Evolutionary conservation across 2,113 vertebrate species (phyloP), one percentile per base, ranked within the genome.

Genomic region (Cynoglossus semilaevis): DNA sequence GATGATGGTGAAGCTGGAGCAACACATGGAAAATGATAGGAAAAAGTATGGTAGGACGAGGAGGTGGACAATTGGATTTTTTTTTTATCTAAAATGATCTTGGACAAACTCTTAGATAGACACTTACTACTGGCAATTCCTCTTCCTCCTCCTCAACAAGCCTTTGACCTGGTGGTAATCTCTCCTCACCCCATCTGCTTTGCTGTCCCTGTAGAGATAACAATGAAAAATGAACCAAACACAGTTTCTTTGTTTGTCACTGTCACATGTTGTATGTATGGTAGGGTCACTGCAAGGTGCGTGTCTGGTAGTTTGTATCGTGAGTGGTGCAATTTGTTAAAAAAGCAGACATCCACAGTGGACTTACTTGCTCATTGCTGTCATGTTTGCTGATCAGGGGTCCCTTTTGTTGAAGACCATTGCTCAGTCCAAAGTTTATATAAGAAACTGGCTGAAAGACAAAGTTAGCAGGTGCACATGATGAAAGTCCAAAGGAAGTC

Each of bases 111-210:
- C 16, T 55, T 7, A 68, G 37, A 18, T 9, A 12, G 38, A 47
- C 3, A 37, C 58, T 76, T 36, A 83, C 85, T 80, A 79, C 83
- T 9, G 85, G 85, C 0, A 84, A 29, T n/a, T 84, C 79, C 0
- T 75, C 61, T 2, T 70, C 63, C 0, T 70, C 73, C 1, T 51
- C 50, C 4, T 51, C 63, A 50, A n/a, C 2, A 6, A 46, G 58
- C 8, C 8, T 72, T 58, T 52, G 70, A 19, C 9, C 50, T 9
- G 9, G 0, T 10, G 4, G 38, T 0, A 29, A 55, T 48, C 40
- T 70, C 12, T 69, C 75, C 58, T 47, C 40, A 16, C 71, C 62
- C 72, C 67, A 71, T 58, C 40, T 69, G 43, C 44, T 67, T 41
- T 37, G 72, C 22, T 29, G 15, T 72, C 58, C 79, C 85, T 55